Base-by-base conservation (phyloP, 1,140 invertebrate species). In the Solenopsis fugax region DNA sequence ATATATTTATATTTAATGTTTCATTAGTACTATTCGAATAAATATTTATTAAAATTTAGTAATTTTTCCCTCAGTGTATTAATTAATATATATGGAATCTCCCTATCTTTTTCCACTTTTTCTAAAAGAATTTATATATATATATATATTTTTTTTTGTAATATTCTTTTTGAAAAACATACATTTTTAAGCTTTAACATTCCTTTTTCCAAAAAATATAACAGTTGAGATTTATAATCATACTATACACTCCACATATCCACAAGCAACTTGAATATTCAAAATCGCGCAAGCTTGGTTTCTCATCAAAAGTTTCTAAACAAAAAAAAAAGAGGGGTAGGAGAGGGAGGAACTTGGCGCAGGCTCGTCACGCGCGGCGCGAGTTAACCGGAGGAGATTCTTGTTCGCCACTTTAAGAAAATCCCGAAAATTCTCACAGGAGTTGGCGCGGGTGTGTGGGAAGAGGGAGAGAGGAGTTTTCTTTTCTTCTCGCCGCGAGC, bases 361-460 rank as follows among this genome's bases (percentile, higher is more conserved):
- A 71, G 37, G 37, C 54, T 34, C 48, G 65, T 69, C 69, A 50
- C 45, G 78, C 16, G 56, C 78, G 50, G 37, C 50, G 1, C 29
- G 41, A 78, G 64, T 65, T 76, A 85, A 56, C 73, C 10, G 16
- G 29, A 10, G 29, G 9, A 58, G 24, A 54, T 54, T 45, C 64
- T 67, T 78, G 45, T 65, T 54, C 48, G 58, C 72, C 34, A 54
- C 48, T 87, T 85, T 84, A 67, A 48, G 58, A 89, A 85, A 85
- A 80, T 81, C 21, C 52, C 48, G 34, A 34, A 45, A 78, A 85
- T 72, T 87, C 58, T 24, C 85, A 7, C 21, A 18, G 5, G 21
- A 76, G 45, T 18, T 41, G 62, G 58, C 58, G 60, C 21, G 41
- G 9, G 45, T 21, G 37, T 21, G 50, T 7, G 9, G 7, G 48